Percentiles rank a stretch among this genome's conserved stretches.
Conservation (phyloP, 2,888 invertebrate genomes). For the Synanthedon vespiformis region DNA sequence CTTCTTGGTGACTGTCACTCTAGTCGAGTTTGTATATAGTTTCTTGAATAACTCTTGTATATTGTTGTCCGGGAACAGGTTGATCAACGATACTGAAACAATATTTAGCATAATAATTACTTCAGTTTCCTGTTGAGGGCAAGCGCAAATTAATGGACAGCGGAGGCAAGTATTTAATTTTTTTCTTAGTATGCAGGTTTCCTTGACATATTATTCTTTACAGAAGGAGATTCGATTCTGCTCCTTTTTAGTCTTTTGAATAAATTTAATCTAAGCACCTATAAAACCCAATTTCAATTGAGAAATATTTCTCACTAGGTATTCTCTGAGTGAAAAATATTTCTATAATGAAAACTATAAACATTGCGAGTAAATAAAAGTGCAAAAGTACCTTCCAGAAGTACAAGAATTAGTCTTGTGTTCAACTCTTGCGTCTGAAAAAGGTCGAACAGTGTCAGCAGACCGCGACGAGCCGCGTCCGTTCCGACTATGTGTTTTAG, state of each 20-base stretch:
- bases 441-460: conserved; percentile 86
- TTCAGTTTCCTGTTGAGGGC: no score
- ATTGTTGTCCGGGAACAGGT: conserved; percentile 84
- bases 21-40: conserved; percentile 76
- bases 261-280: no score
- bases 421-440: conserved; percentile 90
- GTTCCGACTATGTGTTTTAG: conserved; percentile 89
- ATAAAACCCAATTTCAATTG: no score
- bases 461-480: conserved; percentile 86
- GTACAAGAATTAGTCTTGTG: conserved; percentile 82
- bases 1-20: conserved; percentile 46
- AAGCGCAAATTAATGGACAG: no score
- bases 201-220: no score
- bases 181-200: no score
- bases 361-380: not conserved
- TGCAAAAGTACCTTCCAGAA: conserved; percentile 78
- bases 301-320: no score
- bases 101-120: not conserved
- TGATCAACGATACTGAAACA: conserved; percentile 67
- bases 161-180: no score
- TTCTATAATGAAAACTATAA: not conserved
- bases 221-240: no score
- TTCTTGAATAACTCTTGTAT: conserved; percentile 78
- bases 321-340: no score
- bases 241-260: no score